Evolutionary conservation across 2,113 vertebrate genomes (phyloP), one percentile per base, ranked within the genome.

Genomic region (Prionailurus viverrinus): DNA sequence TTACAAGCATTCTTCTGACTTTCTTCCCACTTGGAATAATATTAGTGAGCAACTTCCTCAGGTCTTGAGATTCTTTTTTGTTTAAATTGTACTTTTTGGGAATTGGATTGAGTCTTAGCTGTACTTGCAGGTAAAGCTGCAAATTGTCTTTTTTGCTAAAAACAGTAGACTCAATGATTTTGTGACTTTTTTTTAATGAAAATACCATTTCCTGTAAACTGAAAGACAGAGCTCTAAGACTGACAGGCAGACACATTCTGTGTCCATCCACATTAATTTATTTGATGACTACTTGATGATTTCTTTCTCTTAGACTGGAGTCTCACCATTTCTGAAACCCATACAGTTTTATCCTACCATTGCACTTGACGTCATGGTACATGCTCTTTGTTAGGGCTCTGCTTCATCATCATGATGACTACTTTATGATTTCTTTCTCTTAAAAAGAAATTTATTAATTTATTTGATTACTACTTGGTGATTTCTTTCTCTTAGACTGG

Each of bases 21-120:
- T 95, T 86, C 73, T 94, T 93, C 51, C 21, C 29, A 71, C 4
- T 93, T 93, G 55, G 19, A 86, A 97, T 90, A 94, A 55, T 68
- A 78, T 73, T 78, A 96, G 33, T 58, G 51, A 96, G n/a, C 4
- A 81, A 1, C 55, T 84, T 90, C 31, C 25, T 94, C 16, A 11
- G 23, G 5, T 76, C n/a, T 33, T 45, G 41, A 92, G 16, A 65
- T 45, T 82, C 3, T 33, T 4, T 79, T 93, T 90, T 27, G 33
- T 91, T 91, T 82, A 89, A 84, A 68, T 66, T 92, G 1, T 76
- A 55, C 4, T 15, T 90, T 92, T 69, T 7, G 21, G 10, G 23
- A 66, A 83, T 4, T 73, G 8, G 29, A 66, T 73, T 84, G n/a
- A 18, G 5, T 68, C 48, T 90, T 78, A 93, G 18, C 23, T 81